A percentile compares a stretch with the other conserved stretches of the same genome.
phyloP scores from a whole-genome alignment of 2,113 vertebrate genomes.

The Cephalopholis sonnerati region DNA sequence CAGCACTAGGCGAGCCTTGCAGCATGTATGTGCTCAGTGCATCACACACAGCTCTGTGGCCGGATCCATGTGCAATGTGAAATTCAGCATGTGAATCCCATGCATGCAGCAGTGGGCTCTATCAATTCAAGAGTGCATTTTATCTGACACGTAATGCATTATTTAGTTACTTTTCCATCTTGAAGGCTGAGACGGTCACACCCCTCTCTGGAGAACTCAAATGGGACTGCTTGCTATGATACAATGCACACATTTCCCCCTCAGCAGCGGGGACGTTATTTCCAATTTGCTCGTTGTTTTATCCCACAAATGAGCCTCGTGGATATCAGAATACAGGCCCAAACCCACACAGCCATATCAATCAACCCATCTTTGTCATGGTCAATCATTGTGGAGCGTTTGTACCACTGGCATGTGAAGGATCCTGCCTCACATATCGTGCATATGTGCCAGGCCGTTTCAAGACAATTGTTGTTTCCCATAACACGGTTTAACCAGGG shows the following conservation, averaged over 20 bases:
- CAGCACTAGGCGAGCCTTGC: constrained; percentile 36
- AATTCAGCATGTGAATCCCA: constrained; percentile 49
- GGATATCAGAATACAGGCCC: constrained; percentile 45
- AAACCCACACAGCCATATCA: constrained; percentile 6
- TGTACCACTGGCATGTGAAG: constrained; percentile 29
- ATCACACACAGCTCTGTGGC: constrained; percentile 33
- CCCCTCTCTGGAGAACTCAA: constrained; percentile 79
- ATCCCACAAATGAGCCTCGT: constrained; percentile 40
- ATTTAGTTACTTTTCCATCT: constrained; percentile 80
- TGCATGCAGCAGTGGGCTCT: constrained; percentile 50
- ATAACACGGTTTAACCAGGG: constrained; percentile 48
- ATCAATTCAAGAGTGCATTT: constrained; percentile 72
- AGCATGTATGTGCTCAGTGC: constrained; percentile 33
- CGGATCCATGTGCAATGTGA: constrained; percentile 47
- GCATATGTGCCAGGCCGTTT: constrained; percentile 35
- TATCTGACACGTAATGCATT: constrained; percentile 77
- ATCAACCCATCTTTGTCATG: constrained; percentile 27
- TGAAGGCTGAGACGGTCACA: constrained; percentile 78
- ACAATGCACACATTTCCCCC: constrained; percentile 55
- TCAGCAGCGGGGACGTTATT: constrained; percentile 33
- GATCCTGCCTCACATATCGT: constrained; percentile 29
- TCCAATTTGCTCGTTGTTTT: constrained; percentile 43
- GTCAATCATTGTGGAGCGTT: constrained; percentile 29
- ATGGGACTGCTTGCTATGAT: constrained; percentile 72
- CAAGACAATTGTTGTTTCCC: constrained; percentile 30